Evolutionary conservation across 2,113 vertebrate species (phyloP), one percentile per base, ranked within the genome.

Genomic region (Elephantulus edwardii): DNA sequence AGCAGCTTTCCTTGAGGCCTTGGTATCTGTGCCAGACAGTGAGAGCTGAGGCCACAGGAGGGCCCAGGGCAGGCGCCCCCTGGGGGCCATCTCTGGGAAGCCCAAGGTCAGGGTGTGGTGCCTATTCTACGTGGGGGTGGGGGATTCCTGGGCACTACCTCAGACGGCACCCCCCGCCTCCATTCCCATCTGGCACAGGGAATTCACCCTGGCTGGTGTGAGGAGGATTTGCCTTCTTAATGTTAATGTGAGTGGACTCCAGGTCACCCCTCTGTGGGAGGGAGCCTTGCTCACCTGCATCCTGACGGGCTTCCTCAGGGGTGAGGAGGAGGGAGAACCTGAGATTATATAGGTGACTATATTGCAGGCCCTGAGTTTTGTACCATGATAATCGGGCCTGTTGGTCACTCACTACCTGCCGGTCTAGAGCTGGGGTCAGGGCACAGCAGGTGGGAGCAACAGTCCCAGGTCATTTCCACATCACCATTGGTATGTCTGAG

Each of bases 1-100:
- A 98, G 24, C 98, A 98, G 88, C 96, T 96, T 79, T 99, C 98
- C 85, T 99, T 99, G 90, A 99, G 97, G 79, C 98, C 98, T 96
- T 99, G 99, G 97, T 99, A 99, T 95, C 99, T 99, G 97, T n/a
- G 88, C 56, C 91, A 54, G 74, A 92, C 19, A 83, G 38, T 0
- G 60, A 81, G 80, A 26, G n/a, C 66, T 81, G 48, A 89, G 66
- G 14, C 46, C 66, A 46, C 2, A 33, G 8, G 50, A 68, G 8
- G 14, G 70, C 33, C 14, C 40, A 38, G 8, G 22, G 30, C 11
- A 28, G 52, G 11, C 44, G 77, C 26, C 38, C 42, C 28, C 13
- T 50, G 22, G 11, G 35, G 28, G 6, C 46, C 16, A 28, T 22
- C 75, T 8, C 1, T 44, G 75, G 80, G 80, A 58, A 10, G 35